phyloP scores from a whole-genome alignment of 2,113 vertebrate genomes.

The Cathartes aura region DNA sequence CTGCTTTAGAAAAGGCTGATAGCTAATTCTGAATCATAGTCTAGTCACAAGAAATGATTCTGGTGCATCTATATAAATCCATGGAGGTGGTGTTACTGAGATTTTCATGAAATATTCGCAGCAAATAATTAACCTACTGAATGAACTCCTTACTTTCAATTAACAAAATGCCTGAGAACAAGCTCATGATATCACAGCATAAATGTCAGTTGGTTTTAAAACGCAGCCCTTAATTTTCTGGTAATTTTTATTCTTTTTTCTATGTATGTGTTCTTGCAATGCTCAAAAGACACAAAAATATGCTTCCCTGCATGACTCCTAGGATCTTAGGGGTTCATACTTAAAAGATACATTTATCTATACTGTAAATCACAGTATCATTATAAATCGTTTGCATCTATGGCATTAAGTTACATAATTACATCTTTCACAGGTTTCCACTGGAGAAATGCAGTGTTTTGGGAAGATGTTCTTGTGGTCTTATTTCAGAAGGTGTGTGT shows the following conservation, averaged over 20 bases:
- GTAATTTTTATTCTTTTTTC: neutral
- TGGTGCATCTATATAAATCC: neutral
- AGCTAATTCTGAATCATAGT: constrained; percentile 8
- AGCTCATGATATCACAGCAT: neutral
- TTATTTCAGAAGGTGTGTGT: neutral
- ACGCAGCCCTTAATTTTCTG: neutral
- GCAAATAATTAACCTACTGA: neutral
- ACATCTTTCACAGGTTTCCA: neutral
- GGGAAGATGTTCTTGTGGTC: neutral
- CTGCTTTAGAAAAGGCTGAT: neutral
- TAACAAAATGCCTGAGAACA: neutral
- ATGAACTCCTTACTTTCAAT: neutral
- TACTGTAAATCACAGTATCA: neutral
- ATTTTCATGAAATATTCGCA: neutral
- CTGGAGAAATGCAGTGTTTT: neutral
- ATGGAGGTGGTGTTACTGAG: neutral
- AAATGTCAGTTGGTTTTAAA: neutral
- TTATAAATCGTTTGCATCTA: neutral
- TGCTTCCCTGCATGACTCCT: neutral
- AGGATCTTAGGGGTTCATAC: neutral
- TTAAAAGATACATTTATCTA: neutral
- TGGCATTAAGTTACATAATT: neutral
- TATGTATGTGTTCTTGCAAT: neutral
- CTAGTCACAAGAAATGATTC: neutral
- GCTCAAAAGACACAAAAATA: neutral